Conservation (phyloP, 2,797 vertebrate species). For the Passerculus sandwichensis region DNA sequence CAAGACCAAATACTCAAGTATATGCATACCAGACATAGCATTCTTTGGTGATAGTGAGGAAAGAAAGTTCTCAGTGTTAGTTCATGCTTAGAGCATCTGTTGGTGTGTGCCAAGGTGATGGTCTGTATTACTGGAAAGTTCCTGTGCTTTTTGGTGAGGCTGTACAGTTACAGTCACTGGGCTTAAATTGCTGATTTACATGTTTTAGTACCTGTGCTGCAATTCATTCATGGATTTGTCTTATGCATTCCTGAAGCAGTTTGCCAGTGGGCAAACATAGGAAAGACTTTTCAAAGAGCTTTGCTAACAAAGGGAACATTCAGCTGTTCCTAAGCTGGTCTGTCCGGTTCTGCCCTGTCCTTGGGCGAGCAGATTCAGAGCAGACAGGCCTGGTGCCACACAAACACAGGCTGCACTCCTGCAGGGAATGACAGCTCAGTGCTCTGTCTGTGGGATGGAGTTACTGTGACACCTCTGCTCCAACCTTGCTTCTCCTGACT, state of each 20-base stretch:
- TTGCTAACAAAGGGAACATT: slow-evolving; percentile 11
- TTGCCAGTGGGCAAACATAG: background rate
- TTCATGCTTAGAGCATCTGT: background rate
- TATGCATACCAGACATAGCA: background rate
- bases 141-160: background rate
- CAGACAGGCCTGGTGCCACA: background rate
- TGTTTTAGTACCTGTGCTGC: slow-evolving; percentile 2
- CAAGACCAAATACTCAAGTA: background rate
- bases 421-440: background rate
- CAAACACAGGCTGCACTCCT: background rate
- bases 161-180: background rate
- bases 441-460: background rate
- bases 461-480: background rate
- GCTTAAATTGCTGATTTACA: background rate
- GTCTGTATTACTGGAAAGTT: background rate
- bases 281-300: background rate
- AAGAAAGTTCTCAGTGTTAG: background rate
- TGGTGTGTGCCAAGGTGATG: background rate
- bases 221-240: background rate
- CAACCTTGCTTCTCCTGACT: background rate
- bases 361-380: background rate
- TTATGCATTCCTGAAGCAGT: slow-evolving; percentile 11
- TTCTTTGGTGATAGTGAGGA: background rate
- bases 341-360: background rate
- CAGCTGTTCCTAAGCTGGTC: slow-evolving; percentile 7